A percentile compares a stretch with the other conserved stretches of the same genome.
These are phyloP conservation scores for Myotis yumanensis DNA, from an alignment of 2,113 vertebrate genomes.

Conservation along the genomic window DNA sequence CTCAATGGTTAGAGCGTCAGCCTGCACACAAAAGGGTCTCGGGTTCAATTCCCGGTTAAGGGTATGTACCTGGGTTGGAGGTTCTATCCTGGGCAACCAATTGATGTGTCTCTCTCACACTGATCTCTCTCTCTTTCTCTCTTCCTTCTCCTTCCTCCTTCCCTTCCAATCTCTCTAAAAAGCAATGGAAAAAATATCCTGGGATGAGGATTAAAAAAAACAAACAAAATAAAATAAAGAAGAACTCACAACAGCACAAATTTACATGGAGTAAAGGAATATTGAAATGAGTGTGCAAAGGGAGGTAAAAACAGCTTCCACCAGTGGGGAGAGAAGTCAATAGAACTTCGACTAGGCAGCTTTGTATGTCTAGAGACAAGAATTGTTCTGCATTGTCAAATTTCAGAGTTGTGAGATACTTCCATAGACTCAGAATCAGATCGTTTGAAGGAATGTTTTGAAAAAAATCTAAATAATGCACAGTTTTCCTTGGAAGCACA, in stretches of 20 bases:
- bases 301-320: background rate
- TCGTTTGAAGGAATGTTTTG: background rate
- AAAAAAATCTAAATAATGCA: background rate
- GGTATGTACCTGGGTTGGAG: no score
- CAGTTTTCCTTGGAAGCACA: background rate
- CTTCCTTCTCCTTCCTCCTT: no score
- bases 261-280: background rate
- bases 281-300: background rate
- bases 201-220: no score
- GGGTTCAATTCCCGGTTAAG: no score
- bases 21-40: no score
- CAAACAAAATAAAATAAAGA: background rate
- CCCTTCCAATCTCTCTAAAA: no score
- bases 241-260: background rate
- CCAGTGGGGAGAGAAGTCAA: background rate
- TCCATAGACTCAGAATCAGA: slow-evolving; percentile 8
- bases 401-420: background rate
- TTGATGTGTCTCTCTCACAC: no score
- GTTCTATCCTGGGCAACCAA: no score
- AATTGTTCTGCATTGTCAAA: background rate
- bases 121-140: no score
- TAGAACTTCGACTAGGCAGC: background rate
- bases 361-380: background rate
- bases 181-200: no score
- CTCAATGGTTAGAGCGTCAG: no score